phyloP scores from a whole-genome alignment of 2,797 vertebrate species.

The Poeciliopsis infans region DNA sequence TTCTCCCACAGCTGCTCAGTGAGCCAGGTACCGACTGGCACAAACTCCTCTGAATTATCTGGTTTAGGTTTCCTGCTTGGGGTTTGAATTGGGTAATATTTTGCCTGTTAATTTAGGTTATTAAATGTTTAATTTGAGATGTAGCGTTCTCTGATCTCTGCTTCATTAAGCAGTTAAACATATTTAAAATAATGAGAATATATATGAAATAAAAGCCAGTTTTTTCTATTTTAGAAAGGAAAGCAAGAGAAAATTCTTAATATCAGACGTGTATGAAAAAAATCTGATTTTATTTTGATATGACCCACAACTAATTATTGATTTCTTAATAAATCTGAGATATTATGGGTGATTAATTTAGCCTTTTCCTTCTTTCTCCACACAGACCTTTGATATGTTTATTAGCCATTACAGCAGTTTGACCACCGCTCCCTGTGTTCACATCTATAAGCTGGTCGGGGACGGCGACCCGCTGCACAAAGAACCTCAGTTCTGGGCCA shows the following conservation, averaged over 20 bases:
- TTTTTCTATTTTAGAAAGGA: too few relatives aligned
- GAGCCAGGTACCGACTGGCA: conserved; percentile 84
- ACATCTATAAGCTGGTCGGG: conserved; percentile 89
- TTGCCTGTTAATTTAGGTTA: not conserved
- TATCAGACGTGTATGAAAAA: too few relatives aligned
- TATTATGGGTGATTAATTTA: not conserved
- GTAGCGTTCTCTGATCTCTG: not conserved
- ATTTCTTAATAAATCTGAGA: not conserved
- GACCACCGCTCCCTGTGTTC: conserved; percentile 88
- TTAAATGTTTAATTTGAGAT: not conserved
- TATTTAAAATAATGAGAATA: too few relatives aligned
- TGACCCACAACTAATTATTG: not conserved
- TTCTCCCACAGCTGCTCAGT: conserved; percentile 92
- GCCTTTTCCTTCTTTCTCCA: not conserved
- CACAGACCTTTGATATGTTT: conserved; percentile 95
- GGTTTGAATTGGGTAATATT: not conserved
- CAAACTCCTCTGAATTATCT: not conserved
- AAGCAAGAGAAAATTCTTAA: too few relatives aligned
- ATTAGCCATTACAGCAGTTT: conserved; percentile 96
- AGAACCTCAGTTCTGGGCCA: conserved; percentile 93
- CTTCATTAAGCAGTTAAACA: not conserved
- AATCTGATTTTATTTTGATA: not conserved
- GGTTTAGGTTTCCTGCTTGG: not conserved
- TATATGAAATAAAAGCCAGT: too few relatives aligned
- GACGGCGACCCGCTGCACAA: conserved; percentile 85